These are phyloP conservation scores for Mallotus villosus DNA, from an alignment of 2,797 vertebrate genomes.

Conservation along the genomic window DNA sequence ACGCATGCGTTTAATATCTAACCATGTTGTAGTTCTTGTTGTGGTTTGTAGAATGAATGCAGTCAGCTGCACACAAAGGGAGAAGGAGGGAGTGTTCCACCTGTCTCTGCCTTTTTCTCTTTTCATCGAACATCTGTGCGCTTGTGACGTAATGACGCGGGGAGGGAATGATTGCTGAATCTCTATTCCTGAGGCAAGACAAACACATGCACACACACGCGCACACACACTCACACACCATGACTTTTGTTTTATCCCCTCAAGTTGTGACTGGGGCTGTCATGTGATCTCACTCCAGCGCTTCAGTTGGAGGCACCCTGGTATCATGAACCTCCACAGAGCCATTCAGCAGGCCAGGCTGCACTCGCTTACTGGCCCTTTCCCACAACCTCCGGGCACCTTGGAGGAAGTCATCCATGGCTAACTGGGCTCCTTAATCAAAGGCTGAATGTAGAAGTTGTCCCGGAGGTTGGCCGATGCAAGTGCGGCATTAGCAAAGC, in stretches of 20 bases:
- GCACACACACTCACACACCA: slow-evolving; percentile 14
- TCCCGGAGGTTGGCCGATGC: slow-evolving; percentile 80
- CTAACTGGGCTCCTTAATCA: slow-evolving; percentile 88
- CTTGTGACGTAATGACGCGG: background rate
- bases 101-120: background rate
- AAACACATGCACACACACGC: background rate
- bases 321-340: slow-evolving; percentile 47
- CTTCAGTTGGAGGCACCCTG: slow-evolving; percentile 33
- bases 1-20: slow-evolving; percentile 22
- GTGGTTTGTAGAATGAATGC: background rate
- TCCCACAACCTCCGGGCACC: slow-evolving; percentile 82
- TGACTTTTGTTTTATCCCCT: background rate
- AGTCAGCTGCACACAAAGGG: background rate
- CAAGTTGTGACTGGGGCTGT: slow-evolving; percentile 11
- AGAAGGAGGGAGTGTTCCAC: background rate
- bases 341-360: slow-evolving; percentile 55
- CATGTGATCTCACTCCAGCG: slow-evolving; percentile 33
- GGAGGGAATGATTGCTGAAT: background rate
- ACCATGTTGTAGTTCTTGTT: background rate
- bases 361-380: slow-evolving; percentile 64
- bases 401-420: slow-evolving; percentile 85
- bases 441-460: slow-evolving; percentile 80
- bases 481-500: slow-evolving; percentile 77
- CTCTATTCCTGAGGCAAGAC: background rate
- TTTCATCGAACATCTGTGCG: slow-evolving; percentile 13